phyloP scores from a whole-genome alignment of 2,888 invertebrate genomes.

The Terebella lapidaria region DNA sequence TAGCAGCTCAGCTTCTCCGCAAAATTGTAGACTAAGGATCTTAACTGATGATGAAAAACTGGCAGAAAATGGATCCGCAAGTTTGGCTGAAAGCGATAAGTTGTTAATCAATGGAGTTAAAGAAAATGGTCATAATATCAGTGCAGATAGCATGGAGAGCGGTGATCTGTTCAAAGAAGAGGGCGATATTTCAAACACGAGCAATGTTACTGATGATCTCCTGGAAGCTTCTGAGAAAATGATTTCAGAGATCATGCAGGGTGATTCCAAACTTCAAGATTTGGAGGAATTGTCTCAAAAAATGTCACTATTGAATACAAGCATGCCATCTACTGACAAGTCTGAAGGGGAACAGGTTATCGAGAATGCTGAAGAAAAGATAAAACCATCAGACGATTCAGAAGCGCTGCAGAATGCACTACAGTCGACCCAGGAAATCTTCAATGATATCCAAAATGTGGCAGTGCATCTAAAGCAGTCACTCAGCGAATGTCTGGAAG shows the following conservation, averaged over 20 bases:
- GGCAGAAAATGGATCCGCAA: too few species aligned
- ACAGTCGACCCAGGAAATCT: background rate
- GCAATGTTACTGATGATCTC: constrained; percentile 3
- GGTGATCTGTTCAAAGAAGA: background rate
- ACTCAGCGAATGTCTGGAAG: too few species aligned
- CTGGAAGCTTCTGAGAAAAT: background rate
- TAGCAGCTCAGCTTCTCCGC: too few species aligned
- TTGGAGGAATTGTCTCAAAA: background rate
- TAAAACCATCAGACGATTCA: too few species aligned
- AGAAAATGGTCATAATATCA: too few species aligned
- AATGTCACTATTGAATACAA: background rate
- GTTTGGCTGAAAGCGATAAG: too few species aligned
- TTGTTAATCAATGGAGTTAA: too few species aligned
- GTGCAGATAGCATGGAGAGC: too few species aligned
- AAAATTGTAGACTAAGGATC: too few species aligned
- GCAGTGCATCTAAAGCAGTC: background rate
- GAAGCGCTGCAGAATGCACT: too few species aligned
- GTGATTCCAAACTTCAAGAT: background rate
- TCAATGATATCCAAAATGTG: background rate
- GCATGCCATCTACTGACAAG: background rate
- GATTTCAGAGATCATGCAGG: background rate
- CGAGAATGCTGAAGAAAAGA: background rate
- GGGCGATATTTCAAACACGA: background rate
- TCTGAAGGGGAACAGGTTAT: background rate
- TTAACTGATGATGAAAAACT: too few species aligned